Percentiles rank a stretch among this genome's conserved stretches.
These are phyloP conservation scores for Epizoanthus illoricatus DNA, from an alignment of 92 coral and sea anemone genomes.

Conservation along the genomic window DNA sequence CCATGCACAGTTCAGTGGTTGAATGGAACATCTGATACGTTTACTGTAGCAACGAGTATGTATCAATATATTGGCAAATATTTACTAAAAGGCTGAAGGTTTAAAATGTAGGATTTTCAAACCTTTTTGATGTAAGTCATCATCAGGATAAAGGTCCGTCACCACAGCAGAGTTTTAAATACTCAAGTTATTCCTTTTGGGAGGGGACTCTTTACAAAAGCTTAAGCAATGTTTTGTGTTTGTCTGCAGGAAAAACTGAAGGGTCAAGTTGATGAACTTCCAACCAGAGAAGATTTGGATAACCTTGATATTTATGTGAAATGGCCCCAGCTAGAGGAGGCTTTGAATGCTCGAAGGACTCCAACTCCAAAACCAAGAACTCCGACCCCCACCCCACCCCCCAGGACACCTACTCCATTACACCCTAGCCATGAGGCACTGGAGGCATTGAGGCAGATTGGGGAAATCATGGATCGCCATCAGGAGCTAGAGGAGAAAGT, in stretches of 20 bases:
- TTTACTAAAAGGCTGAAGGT: too few species aligned
- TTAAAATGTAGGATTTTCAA: too few species aligned
- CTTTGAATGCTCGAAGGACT: slow-evolving; percentile 77
- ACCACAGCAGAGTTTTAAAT: too few species aligned
- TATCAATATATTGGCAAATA: too few species aligned
- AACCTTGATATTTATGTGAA: slow-evolving; percentile 86
- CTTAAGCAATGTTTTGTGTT: neutral
- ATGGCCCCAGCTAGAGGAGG: slow-evolving; percentile 97
- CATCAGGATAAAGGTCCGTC: too few species aligned
- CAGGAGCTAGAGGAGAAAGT: slow-evolving; percentile 71
- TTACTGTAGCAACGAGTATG: too few species aligned
- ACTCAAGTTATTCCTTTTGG: too few species aligned
- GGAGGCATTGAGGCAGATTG: slow-evolving; percentile 91
- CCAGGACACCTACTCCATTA: slow-evolving; percentile 71
- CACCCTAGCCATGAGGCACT: slow-evolving; percentile 84
- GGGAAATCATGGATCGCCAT: slow-evolving; percentile 82
- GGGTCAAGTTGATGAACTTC: slow-evolving; percentile 72
- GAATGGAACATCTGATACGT: too few species aligned
- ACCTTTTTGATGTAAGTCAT: too few species aligned
- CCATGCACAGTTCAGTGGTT: too few species aligned
- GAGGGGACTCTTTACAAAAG: neutral
- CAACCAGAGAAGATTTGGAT: slow-evolving; percentile 89
- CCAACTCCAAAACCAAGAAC: slow-evolving; percentile 60
- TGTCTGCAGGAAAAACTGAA: slow-evolving; percentile 71
- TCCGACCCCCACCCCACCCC: slow-evolving; percentile 64